phyloP scores from a whole-genome alignment of 2,113 vertebrate genomes.

The Amblyopsis rosae region DNA sequence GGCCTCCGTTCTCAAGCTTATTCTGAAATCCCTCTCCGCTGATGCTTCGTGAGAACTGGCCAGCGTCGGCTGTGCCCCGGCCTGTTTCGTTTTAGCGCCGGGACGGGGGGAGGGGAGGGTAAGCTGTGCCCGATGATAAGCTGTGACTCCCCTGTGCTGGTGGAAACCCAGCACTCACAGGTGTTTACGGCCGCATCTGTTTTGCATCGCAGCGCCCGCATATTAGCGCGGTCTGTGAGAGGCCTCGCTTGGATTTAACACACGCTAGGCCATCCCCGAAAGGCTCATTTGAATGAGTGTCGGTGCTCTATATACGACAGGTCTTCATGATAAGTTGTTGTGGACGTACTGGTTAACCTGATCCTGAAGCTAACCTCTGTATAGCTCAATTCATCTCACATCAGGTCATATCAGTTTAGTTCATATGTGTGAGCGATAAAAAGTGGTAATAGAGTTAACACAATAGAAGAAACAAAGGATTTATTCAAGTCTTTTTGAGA shows the following conservation, averaged over 20 bases:
- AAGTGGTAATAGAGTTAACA: too few relatives aligned
- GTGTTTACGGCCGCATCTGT: constrained; percentile 78
- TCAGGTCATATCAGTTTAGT: too few relatives aligned
- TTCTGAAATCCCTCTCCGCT: constrained; percentile 20
- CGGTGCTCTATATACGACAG: constrained; percentile 1
- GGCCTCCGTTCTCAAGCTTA: constrained; percentile 30
- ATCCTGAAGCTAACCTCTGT: too few relatives aligned
- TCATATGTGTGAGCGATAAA: too few relatives aligned
- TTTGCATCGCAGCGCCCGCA: constrained; percentile 52
- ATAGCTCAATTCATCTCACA: too few relatives aligned
- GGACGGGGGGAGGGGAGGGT: constrained; percentile 15
- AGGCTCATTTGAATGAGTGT: constrained; percentile 35
- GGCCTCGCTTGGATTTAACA: constrained; percentile 42
- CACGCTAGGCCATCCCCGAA: constrained; percentile 32
- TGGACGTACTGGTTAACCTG: too few relatives aligned
- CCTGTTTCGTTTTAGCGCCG: constrained; percentile 72
- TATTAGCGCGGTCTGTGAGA: constrained; percentile 43
- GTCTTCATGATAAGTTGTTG: too few relatives aligned
- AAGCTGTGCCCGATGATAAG: constrained; percentile 67
- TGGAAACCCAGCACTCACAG: constrained; percentile 66
- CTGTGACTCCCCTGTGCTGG: constrained; percentile 44
- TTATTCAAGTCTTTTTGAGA: too few relatives aligned
- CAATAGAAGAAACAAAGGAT: too few relatives aligned
- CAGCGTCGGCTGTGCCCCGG: constrained; percentile 36
- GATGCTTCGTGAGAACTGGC: constrained; percentile 58